Base-by-base conservation (phyloP, 2,888 invertebrate genomes). In the Glyphotaelius pellucidus region DNA sequence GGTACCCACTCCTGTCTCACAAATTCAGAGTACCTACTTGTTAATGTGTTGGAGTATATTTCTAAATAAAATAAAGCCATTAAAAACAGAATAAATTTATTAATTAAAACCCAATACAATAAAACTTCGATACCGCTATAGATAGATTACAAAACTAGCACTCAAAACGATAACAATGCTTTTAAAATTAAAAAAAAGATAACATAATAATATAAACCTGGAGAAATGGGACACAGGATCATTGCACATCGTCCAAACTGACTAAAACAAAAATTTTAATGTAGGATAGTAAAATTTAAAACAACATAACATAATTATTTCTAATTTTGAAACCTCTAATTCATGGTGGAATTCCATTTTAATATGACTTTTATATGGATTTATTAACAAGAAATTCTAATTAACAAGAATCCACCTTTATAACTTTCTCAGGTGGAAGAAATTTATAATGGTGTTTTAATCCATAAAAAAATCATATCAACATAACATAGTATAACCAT, bases 101-200 rank as follows among this genome's bases (percentile, higher is more conserved):
- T 91, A 86, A 42, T 80, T 83, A 88, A 91, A 91, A 91, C 91
- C 91, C 91, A 91, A 91, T 91, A 91, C 91, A 91, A 91, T 91
- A 89, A 89, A 89, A 89, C 87, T 87, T 87, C 88, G 88, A 89
- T 89, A 89, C 80, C 67, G 30, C 79, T 89, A 89, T 79, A 89
- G 88, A 79, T 79, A 35, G 38, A 79, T 89, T 89, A 67, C 19
- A 89, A 89, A 89, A 89, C 88, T 89, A 89, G 79, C 88, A 89
- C 88, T 89, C 88, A 89, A 89, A 89, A 89, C 88, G 79, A 89
- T 89, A 89, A 89, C 88, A 89, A 89, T 32, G 84, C 52, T 87
- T 87, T 87, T 67, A 87, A 87, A 87, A 42, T 42, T 25, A 85
- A 25, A 38, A 42, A 86, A 47, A 47, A 31, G 31, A 31, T 87